Conservation (phyloP, 2,113 vertebrate species). For the Leuciscus idus region DNA sequence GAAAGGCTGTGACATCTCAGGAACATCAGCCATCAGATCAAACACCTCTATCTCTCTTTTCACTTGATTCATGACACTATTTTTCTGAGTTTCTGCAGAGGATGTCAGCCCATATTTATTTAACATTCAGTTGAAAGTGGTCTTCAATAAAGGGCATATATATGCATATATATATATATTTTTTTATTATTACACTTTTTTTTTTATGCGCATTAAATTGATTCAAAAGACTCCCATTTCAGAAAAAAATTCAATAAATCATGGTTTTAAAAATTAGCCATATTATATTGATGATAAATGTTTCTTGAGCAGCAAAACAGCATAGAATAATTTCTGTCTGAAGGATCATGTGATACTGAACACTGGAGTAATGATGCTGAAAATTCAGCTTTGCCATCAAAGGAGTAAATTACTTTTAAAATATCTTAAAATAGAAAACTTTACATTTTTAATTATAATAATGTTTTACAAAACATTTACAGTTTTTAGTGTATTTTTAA, state of each 20-base stretch:
- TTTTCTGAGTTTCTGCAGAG: background rate
- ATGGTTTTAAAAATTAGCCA: no score
- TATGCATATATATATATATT: no score
- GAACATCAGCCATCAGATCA: conserved; percentile 12
- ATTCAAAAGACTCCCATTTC: background rate
- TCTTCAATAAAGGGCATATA: background rate
- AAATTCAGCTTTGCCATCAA: background rate
- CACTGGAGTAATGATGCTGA: no score
- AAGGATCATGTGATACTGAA: background rate
- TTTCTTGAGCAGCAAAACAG: no score
- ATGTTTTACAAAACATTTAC: background rate
- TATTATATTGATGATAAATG: no score
- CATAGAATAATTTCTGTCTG: background rate
- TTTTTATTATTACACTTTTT: no score
- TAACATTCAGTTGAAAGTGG: background rate
- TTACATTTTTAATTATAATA: background rate
- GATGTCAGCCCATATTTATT: background rate
- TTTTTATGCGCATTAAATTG: background rate
- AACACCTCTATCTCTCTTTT: conserved; percentile 21
- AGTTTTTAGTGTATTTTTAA: background rate
- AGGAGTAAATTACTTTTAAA: background rate
- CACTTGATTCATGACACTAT: background rate
- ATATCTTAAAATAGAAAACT: background rate
- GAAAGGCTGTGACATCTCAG: background rate
- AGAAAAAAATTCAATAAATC: no score